These are phyloP conservation scores for Medauroidea extradentata DNA, from an alignment of 1,140 invertebrate species.

Conservation along the genomic window DNA sequence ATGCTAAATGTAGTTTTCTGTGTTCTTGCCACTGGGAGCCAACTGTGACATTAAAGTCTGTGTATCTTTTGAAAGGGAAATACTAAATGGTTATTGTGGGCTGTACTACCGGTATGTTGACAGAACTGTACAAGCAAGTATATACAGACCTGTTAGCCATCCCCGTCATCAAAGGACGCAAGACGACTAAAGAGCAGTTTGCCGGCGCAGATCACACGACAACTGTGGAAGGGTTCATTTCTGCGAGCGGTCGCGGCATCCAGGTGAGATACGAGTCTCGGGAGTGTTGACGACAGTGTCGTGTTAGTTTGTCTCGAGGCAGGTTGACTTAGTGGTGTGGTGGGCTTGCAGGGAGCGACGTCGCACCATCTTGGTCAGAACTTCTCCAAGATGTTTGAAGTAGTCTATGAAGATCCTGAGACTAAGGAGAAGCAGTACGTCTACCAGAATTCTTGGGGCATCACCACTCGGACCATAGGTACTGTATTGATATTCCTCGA, in stretches of 20 bases:
- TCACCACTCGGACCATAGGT: slow-evolving; percentile 94
- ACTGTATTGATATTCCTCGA: too few relatives aligned
- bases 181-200: slow-evolving; percentile 99
- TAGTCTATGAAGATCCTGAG: slow-evolving; percentile 88
- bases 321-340: not conserved
- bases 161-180: slow-evolving; percentile 90
- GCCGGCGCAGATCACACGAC: slow-evolving; percentile 96
- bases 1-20: too few relatives aligned
- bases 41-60: too few relatives aligned
- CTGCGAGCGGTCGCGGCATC: slow-evolving; percentile 90
- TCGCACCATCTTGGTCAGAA: slow-evolving; percentile 99
- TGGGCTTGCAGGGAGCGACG: slow-evolving; percentile 70
- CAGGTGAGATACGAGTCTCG: slow-evolving; percentile 51
- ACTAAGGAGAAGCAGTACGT: slow-evolving; percentile 86
- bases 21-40: too few relatives aligned
- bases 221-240: slow-evolving; percentile 93
- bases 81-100: too few relatives aligned
- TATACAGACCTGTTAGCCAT: slow-evolving; percentile 93
- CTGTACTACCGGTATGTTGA: too few relatives aligned
- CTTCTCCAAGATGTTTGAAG: slow-evolving; percentile 99
- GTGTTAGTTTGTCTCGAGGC: not conserved
- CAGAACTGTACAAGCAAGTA: slow-evolving; percentile 80
- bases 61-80: too few relatives aligned
- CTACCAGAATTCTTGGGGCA: slow-evolving; percentile 98
- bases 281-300: not conserved